Percentiles rank a stretch among this genome's conserved stretches.
These are phyloP conservation scores for Crambe crambe DNA, from an alignment of 37 sponge, comb jelly and placozoan genomes.

Conservation along the genomic window DNA sequence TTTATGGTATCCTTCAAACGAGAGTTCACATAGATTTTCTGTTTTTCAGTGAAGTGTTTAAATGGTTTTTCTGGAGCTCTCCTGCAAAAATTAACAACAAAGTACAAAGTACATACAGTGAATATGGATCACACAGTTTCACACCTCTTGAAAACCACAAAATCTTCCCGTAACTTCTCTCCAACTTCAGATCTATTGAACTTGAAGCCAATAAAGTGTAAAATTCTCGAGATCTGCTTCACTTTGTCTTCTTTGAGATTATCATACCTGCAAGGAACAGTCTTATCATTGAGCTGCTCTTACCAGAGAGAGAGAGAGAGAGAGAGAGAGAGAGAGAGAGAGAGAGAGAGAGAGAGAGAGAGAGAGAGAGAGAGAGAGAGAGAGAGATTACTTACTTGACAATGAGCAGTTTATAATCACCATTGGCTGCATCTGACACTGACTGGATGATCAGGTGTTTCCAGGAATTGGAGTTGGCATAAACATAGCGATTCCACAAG, in stretches of 20 bases:
- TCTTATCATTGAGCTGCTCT: too few relatives aligned
- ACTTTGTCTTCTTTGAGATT: neutral
- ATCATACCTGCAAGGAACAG: neutral
- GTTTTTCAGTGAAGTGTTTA: too few relatives aligned
- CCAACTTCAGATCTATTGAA: neutral
- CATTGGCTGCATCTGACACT: neutral
- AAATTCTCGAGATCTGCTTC: neutral
- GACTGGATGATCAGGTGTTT: neutral
- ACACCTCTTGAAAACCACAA: neutral
- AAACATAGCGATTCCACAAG: neutral
- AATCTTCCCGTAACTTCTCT: neutral
- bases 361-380: too few relatives aligned
- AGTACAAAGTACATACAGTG: neutral
- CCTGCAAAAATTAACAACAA: neutral
- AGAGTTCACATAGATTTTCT: too few relatives aligned
- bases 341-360: too few relatives aligned
- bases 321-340: too few relatives aligned
- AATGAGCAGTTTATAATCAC: neutral
- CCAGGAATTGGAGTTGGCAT: neutral
- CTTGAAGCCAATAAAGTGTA: neutral
- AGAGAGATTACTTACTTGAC: neutral
- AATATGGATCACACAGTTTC: neutral
- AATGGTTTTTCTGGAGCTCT: neutral
- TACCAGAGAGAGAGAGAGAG: too few relatives aligned
- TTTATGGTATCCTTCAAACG: too few relatives aligned